These are phyloP conservation scores for Lycaon pictus DNA, from an alignment of 2,113 vertebrate genomes.

Conservation along the genomic window DNA sequence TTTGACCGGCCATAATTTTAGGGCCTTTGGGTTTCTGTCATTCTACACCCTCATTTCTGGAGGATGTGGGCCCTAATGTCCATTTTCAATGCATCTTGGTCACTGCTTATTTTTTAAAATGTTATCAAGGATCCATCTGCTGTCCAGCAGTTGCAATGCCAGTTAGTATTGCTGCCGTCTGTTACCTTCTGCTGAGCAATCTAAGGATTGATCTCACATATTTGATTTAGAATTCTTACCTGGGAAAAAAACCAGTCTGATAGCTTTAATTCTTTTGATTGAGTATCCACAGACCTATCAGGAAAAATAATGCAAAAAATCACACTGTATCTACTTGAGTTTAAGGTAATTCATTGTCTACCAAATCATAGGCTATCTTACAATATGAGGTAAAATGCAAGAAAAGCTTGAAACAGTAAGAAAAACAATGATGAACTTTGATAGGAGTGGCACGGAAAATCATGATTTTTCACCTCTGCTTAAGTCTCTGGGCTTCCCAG, in stretches of 20 bases:
- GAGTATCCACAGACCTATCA: conserved; percentile 40
- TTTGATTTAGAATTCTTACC: conserved; percentile 32
- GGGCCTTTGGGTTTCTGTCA: not conserved
- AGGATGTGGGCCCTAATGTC: not conserved
- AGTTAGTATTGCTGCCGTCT: not conserved
- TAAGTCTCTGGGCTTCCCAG: not conserved
- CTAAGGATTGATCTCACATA: not conserved
- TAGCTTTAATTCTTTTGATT: conserved; percentile 46
- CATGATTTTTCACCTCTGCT: not conserved
- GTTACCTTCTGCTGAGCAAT: not conserved
- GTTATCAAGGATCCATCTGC: not conserved
- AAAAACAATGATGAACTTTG: not conserved
- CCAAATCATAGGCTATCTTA: not conserved
- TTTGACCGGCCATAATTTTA: not conserved
- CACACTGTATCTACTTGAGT: not conserved
- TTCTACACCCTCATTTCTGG: not conserved
- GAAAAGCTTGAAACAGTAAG: not conserved
- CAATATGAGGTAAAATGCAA: not conserved
- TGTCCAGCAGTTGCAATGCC: not conserved
- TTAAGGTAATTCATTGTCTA: conserved; percentile 19
- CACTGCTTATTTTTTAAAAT: not conserved
- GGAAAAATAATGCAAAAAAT: conserved; percentile 41
- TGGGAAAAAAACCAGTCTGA: conserved; percentile 59
- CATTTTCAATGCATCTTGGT: not conserved
- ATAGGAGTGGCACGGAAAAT: not conserved